Evolutionary conservation across 2,888 invertebrate species (phyloP).

Genomic region (Noctua fimbriata): DNA sequence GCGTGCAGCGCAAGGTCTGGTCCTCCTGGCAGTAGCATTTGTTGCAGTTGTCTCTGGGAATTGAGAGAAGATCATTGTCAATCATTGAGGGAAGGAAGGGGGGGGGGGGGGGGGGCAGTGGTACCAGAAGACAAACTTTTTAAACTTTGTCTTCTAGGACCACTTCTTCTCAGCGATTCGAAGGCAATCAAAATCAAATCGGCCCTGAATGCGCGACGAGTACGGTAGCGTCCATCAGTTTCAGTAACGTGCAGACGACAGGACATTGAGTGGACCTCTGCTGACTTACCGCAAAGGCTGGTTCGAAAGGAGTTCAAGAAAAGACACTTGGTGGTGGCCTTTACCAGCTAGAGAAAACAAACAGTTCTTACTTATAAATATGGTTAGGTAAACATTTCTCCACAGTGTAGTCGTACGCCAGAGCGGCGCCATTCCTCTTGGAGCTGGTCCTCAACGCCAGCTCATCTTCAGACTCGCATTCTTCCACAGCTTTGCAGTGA

Average conservation of each 20-base stretch:
- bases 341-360: background rate
- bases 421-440: conserved; percentile 39
- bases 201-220: background rate
- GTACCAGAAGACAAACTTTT: too few species aligned
- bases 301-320: background rate
- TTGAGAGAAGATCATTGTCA: background rate
- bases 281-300: background rate
- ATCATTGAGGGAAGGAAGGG: background rate
- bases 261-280: background rate
- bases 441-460: conserved; percentile 21
- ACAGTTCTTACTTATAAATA: conserved; percentile 76
- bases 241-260: background rate
- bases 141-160: background rate
- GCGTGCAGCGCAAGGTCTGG: conserved; percentile 78
- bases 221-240: background rate
- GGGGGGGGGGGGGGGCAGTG: background rate
- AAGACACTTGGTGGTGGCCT: background rate
- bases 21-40: conserved; percentile 81
- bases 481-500: conserved; percentile 60
- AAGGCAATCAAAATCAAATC: background rate
- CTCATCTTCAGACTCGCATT: conserved; percentile 59
- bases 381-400: conserved; percentile 73
- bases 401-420: conserved; percentile 60
- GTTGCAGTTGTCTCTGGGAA: conserved; percentile 81
- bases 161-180: background rate